phyloP scores from a whole-genome alignment of 2,888 invertebrate genomes.

The Elmis aenea region DNA sequence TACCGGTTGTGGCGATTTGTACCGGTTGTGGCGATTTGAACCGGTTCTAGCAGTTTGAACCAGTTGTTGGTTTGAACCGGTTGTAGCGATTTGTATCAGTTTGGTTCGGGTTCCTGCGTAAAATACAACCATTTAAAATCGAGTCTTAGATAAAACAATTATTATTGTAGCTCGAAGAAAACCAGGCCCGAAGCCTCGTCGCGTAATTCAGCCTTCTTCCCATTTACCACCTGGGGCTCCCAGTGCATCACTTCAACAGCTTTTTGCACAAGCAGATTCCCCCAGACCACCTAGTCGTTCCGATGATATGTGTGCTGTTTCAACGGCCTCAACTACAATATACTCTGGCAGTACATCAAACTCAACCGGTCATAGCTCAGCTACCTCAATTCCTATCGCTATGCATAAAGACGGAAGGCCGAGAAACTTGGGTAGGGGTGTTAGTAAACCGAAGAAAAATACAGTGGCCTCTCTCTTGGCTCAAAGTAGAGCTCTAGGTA shows the following conservation, averaged over 20 bases:
- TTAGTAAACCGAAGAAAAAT: conserved; percentile 88
- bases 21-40: no score
- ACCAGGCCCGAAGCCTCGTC: conserved; percentile 65
- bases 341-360: conserved; percentile 24
- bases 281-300: conserved; percentile 53
- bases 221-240: conserved; percentile 49
- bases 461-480: conserved; percentile 84
- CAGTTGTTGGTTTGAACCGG: no score
- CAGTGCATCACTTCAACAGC: conserved; percentile 52
- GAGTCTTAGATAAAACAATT: no score
- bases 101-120: no score
- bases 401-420: conserved; percentile 70
- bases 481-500: conserved; percentile 74
- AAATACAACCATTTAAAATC: no score
- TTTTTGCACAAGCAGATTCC: conserved; percentile 56
- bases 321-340: conserved; percentile 22
- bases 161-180: conserved; percentile 62
- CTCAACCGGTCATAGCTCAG: no score
- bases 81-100: no score
- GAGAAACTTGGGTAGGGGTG: conserved; percentile 78
- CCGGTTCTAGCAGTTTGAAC: no score
- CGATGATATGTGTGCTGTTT: conserved; percentile 30
- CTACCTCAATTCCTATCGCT: conserved; percentile 26
- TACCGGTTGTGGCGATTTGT: no score
- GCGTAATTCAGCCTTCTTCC: conserved; percentile 51